Conservation (phyloP, 53 echinoderm and acorn worm genomes). For the Stichopus horrens region DNA sequence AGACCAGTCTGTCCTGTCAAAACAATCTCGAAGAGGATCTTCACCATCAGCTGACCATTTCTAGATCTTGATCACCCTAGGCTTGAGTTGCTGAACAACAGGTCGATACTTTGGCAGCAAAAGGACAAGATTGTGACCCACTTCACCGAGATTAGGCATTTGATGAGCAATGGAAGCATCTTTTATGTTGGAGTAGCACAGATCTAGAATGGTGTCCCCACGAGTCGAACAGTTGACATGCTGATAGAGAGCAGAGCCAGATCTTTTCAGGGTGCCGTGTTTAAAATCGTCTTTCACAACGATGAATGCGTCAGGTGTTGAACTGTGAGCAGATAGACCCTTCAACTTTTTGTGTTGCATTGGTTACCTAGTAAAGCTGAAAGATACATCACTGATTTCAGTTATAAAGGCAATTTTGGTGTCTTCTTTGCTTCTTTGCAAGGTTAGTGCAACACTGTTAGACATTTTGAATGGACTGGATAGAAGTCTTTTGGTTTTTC, state of each 20-base stretch:
- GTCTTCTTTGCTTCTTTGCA: too few relatives aligned
- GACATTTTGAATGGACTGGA: too few relatives aligned
- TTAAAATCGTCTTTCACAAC: constrained; percentile 32
- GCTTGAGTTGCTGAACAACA: constrained; percentile 36
- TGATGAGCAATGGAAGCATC: constrained; percentile 6
- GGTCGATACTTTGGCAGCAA: constrained; percentile 29
- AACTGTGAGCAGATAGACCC: background rate
- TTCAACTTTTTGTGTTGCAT: background rate
- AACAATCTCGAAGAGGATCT: background rate
- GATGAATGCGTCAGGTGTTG: constrained; percentile 36
- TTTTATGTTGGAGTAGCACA: constrained; percentile 21
- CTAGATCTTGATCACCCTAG: constrained; percentile 21
- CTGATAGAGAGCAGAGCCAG: constrained; percentile 30
- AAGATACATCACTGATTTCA: too few relatives aligned
- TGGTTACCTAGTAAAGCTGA: background rate
- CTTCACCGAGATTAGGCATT: constrained; percentile 10
- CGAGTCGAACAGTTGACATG: constrained; percentile 36
- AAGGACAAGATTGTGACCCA: constrained; percentile 29
- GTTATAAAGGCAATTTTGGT: too few relatives aligned
- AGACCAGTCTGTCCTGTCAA: too few relatives aligned
- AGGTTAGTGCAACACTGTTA: too few relatives aligned
- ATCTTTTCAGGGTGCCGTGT: constrained; percentile 28
- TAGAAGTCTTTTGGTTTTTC: too few relatives aligned
- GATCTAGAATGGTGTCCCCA: constrained; percentile 23
- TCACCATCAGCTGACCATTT: constrained; percentile 11